Conservation (phyloP, 2,888 invertebrate species). For the Leptopilina myrica region DNA sequence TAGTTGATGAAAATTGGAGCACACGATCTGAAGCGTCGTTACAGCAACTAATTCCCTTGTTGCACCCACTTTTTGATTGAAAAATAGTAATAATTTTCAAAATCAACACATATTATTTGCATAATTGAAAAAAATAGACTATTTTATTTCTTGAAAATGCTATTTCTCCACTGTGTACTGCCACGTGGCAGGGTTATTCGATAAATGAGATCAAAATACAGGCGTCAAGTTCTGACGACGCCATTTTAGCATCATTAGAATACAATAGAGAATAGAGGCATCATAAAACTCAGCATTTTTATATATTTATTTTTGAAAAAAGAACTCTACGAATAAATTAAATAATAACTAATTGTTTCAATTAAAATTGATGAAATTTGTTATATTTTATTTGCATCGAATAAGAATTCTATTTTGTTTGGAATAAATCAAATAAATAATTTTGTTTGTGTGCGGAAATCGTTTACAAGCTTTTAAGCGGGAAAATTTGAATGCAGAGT, state of each 20-base stretch:
- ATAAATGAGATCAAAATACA: slow-evolving; percentile 56
- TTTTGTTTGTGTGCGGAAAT: neutral
- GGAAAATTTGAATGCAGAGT: neutral
- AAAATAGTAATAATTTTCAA: neutral
- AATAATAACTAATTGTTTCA: no score
- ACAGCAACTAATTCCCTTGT: slow-evolving; percentile 65
- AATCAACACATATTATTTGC: neutral
- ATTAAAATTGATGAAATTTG: no score
- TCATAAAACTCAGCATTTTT: neutral
- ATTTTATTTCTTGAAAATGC: neutral
- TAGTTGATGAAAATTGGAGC: slow-evolving; percentile 62
- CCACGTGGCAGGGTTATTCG: slow-evolving; percentile 50
- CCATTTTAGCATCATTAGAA: slow-evolving; percentile 51
- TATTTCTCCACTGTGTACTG: slow-evolving; percentile 47
- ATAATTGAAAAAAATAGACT: neutral
- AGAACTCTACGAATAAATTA: neutral
- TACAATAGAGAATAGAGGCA: no score
- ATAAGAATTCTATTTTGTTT: neutral
- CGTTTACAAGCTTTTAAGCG: neutral
- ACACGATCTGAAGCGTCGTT: slow-evolving; percentile 69
- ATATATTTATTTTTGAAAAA: neutral
- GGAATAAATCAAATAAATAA: neutral
- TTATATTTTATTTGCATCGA: neutral
- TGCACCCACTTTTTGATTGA: slow-evolving; percentile 58
- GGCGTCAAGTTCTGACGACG: slow-evolving; percentile 53